Base-by-base conservation (phyloP, 2,113 vertebrate genomes). In the Psittacus erithacus region DNA sequence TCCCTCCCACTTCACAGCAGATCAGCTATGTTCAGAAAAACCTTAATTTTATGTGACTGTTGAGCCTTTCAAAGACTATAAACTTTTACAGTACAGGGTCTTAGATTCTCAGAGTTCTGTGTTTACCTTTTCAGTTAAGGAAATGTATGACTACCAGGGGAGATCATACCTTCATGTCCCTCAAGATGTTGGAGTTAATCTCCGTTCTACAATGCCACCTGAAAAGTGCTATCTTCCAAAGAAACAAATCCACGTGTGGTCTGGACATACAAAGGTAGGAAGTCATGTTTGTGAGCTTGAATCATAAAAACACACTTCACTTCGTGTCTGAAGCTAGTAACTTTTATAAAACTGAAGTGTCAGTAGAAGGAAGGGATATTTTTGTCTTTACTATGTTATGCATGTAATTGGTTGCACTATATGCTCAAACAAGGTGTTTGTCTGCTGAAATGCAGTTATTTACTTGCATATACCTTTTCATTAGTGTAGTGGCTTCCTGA, bases 161-260 rank as follows among this genome's bases (percentile, higher is more conserved):
- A 98, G 99, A 88, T 99, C 99, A 10, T 99, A 99, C 70, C 98
- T 99, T 79, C 99, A 99, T 39, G 96, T 99, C 70, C 99, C 99
- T 88, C 99, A 99, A 97, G 99, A 99, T 90, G 99, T 99, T 93
- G 99, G 99, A 74, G 98, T 99, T 92, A 99, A 99, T 96, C 98
- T 99, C 33, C 98, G 99, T 68, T 99, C 99, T 41, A 62, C 97
- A 6, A 98, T 99, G 10, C 97, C 98, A 52, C 99, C 99, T 47
- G 99, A 99, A 79, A 99, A 99, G 80, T 99, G 99, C 97, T 99
- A 99, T 82, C 98, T 99, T 94, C 99, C 99, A 11, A 99, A 99
- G 96, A 99, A 99, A 95, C 99, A 99, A 96, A 99, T 99, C 65
- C 99, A 99, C 25, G 98, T 99, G 64, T 99, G 99, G 99, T 98